Evolutionary conservation across 2,888 invertebrate species (phyloP).

Genomic region (Leptopilina drosophilae): DNA sequence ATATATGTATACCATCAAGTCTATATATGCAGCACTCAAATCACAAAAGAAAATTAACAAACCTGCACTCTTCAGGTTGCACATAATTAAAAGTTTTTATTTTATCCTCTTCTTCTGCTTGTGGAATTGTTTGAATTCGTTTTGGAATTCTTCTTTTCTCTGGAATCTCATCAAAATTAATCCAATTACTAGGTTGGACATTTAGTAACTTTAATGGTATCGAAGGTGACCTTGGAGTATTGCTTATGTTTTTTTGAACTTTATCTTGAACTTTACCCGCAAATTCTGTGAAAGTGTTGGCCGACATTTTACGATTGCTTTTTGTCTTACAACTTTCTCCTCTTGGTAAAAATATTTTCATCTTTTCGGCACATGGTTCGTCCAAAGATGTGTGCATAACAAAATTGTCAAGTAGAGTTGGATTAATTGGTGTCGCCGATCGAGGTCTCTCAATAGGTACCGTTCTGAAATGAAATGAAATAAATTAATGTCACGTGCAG

Average conservation of each 20-base stretch:
- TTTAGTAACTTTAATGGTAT: not conserved
- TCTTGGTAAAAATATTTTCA: constrained; percentile 84
- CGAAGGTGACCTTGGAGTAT: constrained; percentile 73
- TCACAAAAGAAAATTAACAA: not conserved
- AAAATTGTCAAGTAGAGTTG: constrained; percentile 85
- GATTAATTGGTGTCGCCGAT: constrained; percentile 85
- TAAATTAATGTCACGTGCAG: not conserved
- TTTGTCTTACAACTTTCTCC: constrained; percentile 77
- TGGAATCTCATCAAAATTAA: constrained; percentile 91
- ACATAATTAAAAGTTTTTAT: constrained; percentile 83
- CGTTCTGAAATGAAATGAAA: constrained; percentile 76
- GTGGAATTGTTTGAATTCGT: constrained; percentile 88
- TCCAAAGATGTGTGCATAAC: constrained; percentile 76
- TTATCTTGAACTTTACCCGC: constrained; percentile 81
- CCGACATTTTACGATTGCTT: constrained; percentile 76
- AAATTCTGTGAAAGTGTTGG: constrained; percentile 81
- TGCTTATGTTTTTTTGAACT: constrained; percentile 62
- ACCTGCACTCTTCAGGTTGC: constrained; percentile 87
- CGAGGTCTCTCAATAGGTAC: constrained; percentile 87
- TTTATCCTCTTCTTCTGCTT: constrained; percentile 76
- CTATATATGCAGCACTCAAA: too few species aligned
- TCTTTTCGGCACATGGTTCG: constrained; percentile 80
- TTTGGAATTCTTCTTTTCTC: constrained; percentile 89
- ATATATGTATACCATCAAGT: too few species aligned
- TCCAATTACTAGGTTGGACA: constrained; percentile 82